A percentile compares a stretch with the other conserved stretches of the same genome.
These are phyloP conservation scores for Ctenosaura bakeri DNA, from an alignment of 2,797 vertebrate genomes.

Conservation along the genomic window DNA sequence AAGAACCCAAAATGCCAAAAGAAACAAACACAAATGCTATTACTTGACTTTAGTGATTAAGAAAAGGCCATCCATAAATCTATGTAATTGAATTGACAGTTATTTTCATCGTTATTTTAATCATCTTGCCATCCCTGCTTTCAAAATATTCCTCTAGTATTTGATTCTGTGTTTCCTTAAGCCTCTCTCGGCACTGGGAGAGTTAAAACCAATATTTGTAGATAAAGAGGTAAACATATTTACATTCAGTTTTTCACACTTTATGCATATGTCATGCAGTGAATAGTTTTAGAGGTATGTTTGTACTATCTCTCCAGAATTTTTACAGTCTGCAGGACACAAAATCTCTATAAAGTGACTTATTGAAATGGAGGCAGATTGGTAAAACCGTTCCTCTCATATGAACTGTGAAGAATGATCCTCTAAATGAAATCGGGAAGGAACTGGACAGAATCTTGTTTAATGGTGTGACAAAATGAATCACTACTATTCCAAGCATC, in stretches of 20 bases:
- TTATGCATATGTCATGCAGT: conserved; percentile 88
- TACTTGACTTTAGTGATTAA: conserved; percentile 53
- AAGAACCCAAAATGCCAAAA: conserved; percentile 47
- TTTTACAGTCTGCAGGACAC: conserved; percentile 87
- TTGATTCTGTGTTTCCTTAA: conserved; percentile 20
- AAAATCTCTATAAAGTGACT: conserved; percentile 91
- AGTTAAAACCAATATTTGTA: conserved; percentile 85
- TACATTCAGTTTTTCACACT: conserved; percentile 87
- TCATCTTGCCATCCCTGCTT: conserved; percentile 23
- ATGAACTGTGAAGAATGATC: conserved; percentile 92
- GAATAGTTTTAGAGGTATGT: conserved; percentile 87
- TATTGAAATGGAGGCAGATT: conserved; percentile 90
- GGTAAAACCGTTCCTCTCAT: conserved; percentile 88
- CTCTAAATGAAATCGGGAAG: conserved; percentile 90
- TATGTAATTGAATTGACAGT: conserved; percentile 32
- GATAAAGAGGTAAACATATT: conserved; percentile 88
- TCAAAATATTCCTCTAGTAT: neutral
- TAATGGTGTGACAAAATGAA: conserved; percentile 98
- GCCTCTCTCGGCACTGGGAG: conserved; percentile 49
- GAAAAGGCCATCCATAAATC: conserved; percentile 31
- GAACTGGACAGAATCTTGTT: conserved; percentile 90
- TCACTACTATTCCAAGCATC: conserved; percentile 90
- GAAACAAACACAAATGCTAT: conserved; percentile 59
- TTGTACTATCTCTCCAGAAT: conserved; percentile 88
- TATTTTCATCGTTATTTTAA: conserved; percentile 64